Evolutionary conservation across 92 coral and sea anemone species (phyloP), one percentile per base, ranked within the genome.

Genomic region (Anthopleura xanthogrammica): DNA sequence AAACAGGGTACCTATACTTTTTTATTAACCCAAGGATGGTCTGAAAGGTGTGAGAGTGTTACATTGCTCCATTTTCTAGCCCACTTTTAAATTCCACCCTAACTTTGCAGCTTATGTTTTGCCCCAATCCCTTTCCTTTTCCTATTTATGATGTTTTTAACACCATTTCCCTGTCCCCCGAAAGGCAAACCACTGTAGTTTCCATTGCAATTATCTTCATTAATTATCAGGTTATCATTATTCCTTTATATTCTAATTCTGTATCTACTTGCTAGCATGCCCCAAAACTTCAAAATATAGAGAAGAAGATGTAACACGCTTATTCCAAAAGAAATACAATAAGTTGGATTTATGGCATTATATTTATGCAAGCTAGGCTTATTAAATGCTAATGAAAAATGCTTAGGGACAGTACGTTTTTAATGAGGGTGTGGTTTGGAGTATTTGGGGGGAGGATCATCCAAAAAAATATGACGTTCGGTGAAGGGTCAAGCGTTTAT

Each of bases 291-390:
- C 29, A 23, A 73, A 73, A 73, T 73, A 29, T 50, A 73, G 20
- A 73, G 77, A 73, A 29, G 77, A 73, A n/a, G 77, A 73, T 73
- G 77, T 73, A 14, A 39, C 77, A 73, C 19, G 52, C n/a, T 40
- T 73, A 23, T 73, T 73, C 29, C 77, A 73, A 73, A 73, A 43
- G 77, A 73, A 73, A 73, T 73, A 73, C 77, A 73, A 50, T 73
- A 73, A 40, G 77, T 24, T 64, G 24, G 71, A 64, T 19, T 64
- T 64, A 64, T 64, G 71, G 9, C 36, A 64, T 64, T n/a, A n/a
- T n/a, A n/a, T 19, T 64, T 3, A 64, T 64, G 36, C 64, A 57
- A 14, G 19, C 64, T 57, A 22, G 71, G 36, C 36, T 64, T n/a
- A 4, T 19, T 64, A 64, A 64, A 64, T 19, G 36, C 29, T n/a